Percentiles rank a stretch among this genome's conserved stretches.
phyloP scores from a whole-genome alignment of 2,113 vertebrate species.

The Colinus virginianus region DNA sequence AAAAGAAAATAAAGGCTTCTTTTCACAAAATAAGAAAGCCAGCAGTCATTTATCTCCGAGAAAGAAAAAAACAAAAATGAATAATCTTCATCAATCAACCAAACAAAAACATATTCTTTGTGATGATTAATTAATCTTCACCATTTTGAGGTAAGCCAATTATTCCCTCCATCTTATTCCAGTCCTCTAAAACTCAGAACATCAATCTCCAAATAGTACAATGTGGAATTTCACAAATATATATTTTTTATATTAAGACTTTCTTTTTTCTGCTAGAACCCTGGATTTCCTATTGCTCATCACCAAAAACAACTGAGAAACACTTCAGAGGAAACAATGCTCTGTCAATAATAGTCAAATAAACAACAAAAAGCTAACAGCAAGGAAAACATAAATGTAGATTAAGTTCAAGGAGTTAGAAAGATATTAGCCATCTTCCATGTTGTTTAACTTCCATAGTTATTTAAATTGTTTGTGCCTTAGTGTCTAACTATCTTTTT shows the following conservation, averaged over 20 bases:
- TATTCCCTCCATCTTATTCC: neutral
- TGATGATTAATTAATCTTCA: neutral
- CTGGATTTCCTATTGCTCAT: neutral
- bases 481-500: neutral
- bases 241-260: neutral
- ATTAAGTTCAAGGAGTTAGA: neutral
- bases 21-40: neutral
- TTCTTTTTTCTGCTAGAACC: neutral
- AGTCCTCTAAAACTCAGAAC: neutral
- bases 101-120: neutral
- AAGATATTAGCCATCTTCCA: neutral
- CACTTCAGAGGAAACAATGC: neutral
- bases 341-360: neutral
- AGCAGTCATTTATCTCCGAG: neutral
- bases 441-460: neutral
- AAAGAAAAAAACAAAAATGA: neutral
- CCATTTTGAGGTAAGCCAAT: neutral
- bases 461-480: neutral
- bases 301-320: neutral
- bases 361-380: neutral
- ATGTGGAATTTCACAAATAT: neutral
- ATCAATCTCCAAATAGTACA: neutral
- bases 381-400: neutral
- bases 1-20: neutral
- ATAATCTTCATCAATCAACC: neutral